Evolutionary conservation across 30 jellyfish, hydroid and myxozoan genomes (phyloP).

Genomic region (Hydractinia echinata): DNA sequence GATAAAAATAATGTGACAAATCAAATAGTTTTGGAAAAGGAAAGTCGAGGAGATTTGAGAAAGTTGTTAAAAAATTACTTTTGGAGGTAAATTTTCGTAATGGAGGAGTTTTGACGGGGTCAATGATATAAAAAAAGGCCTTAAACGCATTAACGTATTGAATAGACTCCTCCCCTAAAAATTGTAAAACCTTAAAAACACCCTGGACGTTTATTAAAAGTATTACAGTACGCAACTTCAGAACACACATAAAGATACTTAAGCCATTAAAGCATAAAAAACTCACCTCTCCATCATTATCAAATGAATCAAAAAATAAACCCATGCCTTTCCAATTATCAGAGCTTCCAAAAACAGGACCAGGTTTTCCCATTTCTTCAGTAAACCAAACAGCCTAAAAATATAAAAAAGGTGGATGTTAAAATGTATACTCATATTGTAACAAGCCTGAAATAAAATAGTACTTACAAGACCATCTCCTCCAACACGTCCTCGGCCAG

Average conservation of each 20-base stretch:
- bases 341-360: constrained; percentile 89
- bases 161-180: neutral
- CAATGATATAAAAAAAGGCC: too few relatives aligned
- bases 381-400: constrained; percentile 94
- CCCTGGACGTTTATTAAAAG: neutral
- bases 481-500: constrained; percentile 93
- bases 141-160: too few relatives aligned
- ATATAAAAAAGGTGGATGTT: neutral
- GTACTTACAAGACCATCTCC: constrained; percentile 93
- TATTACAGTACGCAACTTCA: too few relatives aligned
- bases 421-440: neutral
- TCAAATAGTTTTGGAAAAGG: too few relatives aligned
- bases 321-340: constrained; percentile 98
- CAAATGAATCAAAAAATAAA: constrained; percentile 82
- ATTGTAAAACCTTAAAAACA: neutral
- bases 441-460: neutral
- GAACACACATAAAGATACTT: too few relatives aligned
- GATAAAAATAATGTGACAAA: too few relatives aligned
- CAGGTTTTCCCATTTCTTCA: constrained; percentile 59
- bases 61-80: too few relatives aligned
- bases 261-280: neutral
- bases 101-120: too few relatives aligned
- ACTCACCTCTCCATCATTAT: constrained; percentile 86
- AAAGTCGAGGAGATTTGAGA: too few relatives aligned
- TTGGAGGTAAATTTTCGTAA: too few relatives aligned